Evolutionary conservation across 1,140 invertebrate genomes (phyloP).

Genomic region (Trachymyrmex cornetzi): DNA sequence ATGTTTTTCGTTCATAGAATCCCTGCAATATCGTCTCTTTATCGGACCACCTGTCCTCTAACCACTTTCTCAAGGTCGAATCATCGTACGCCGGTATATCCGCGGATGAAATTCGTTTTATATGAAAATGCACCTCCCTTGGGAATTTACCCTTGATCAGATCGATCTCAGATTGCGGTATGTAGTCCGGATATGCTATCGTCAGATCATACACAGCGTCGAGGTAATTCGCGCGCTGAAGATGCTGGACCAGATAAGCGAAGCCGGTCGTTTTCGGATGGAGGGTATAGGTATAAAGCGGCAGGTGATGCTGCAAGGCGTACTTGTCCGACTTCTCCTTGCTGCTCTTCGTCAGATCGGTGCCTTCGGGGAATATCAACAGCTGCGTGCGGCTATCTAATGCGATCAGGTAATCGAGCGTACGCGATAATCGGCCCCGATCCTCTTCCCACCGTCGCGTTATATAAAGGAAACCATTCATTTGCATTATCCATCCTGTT

Average conservation of each 20-base stretch:
- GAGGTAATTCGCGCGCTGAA: constrained; percentile 89
- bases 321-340: constrained; percentile 91
- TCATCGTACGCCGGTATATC: constrained; percentile 89
- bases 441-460: constrained; percentile 94
- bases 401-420: constrained; percentile 91
- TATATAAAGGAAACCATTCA: constrained; percentile 94
- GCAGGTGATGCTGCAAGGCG: constrained; percentile 90
- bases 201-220: constrained; percentile 93
- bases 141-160: constrained; percentile 90
- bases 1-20: constrained; percentile 88
- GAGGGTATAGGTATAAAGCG: constrained; percentile 91
- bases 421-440: constrained; percentile 89
- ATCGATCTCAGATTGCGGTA: constrained; percentile 91
- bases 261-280: constrained; percentile 96
- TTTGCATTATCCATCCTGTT: constrained; percentile 96
- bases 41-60: constrained; percentile 90
- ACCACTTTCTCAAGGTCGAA: constrained; percentile 88
- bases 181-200: constrained; percentile 90
- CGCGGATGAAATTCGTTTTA: constrained; percentile 90
- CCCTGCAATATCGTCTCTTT: constrained; percentile 90
- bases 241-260: constrained; percentile 89
- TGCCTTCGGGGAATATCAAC: constrained; percentile 96
- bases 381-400: constrained; percentile 89
- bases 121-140: constrained; percentile 91
- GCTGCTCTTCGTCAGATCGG: constrained; percentile 92